Conservation (phyloP, 2,113 vertebrate genomes). For the Halcyon senegalensis region DNA sequence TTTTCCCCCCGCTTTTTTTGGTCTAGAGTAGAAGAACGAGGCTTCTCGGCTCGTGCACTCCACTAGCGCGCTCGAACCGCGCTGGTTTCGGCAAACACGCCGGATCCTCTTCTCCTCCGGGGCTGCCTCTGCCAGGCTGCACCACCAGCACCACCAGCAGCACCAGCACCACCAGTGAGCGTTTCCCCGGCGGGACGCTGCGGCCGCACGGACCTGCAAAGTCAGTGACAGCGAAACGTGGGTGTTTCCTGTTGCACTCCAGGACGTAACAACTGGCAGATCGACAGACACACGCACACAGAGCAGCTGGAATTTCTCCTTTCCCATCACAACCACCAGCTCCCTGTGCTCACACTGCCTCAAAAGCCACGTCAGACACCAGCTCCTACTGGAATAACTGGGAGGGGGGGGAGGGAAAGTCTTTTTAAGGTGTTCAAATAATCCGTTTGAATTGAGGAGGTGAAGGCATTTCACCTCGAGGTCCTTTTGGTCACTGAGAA, state of each 20-base stretch:
- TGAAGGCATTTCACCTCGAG: not conserved
- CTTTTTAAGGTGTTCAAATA: not conserved
- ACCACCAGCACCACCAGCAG: not conserved
- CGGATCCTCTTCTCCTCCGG: not conserved
- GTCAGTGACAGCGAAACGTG: not conserved
- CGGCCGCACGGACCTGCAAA: not conserved
- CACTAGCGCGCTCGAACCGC: not conserved
- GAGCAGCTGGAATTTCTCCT: not conserved
- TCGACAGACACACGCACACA: slow-evolving; percentile 6
- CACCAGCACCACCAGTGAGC: not conserved
- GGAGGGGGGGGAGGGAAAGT: fast-evolving
- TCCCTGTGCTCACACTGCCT: slow-evolving; percentile 16
- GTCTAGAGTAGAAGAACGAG: not conserved
- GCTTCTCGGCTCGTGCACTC: slow-evolving; percentile 30
- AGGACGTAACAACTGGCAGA: not conserved
- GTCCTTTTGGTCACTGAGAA: slow-evolving; percentile 61
- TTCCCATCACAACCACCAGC: not conserved
- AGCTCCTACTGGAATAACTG: not conserved
- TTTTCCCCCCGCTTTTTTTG: not conserved
- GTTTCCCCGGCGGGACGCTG: not conserved
- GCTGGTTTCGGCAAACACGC: not conserved
- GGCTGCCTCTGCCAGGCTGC: not conserved
- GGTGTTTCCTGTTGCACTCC: not conserved
- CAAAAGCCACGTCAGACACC: not conserved
- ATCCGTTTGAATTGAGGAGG: slow-evolving; percentile 21